Base-by-base conservation (phyloP, 2,797 vertebrate species). In the Paedocypris micromegethes region DNA sequence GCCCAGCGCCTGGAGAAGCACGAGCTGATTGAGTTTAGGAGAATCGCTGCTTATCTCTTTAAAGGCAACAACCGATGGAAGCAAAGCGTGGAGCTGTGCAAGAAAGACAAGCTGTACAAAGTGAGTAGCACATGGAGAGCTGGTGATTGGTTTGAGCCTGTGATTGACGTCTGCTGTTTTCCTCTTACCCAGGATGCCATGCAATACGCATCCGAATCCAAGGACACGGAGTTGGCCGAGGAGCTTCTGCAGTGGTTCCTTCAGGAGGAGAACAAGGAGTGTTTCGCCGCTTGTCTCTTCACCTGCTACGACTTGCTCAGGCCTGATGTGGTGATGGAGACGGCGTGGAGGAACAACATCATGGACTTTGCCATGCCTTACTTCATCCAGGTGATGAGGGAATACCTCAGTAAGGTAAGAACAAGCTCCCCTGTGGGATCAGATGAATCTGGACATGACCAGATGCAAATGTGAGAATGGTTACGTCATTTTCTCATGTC, bases 301-400 rank as follows among this genome's bases (percentile, higher is more conserved):
- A 95, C 94, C 67, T 98, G 96, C 83, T 98, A 98, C 0, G 96
- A 98, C 83, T 91, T 98, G 75, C 87, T 98, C 84, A 91, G 96
- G 83, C 95, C 96, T 0, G 96, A 98, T 57, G 96, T 98, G 67
- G 96, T 98, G 77, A 85, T 98, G 81, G 96, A 98, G 89, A 97
- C 95, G 0, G 94, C 96, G 3, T 99, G 96, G 96, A 91, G 95
- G 84, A 95, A 99, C 90, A 98, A 98, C 87, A 93, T 99, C 86
- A 98, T 99, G 94, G 96, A 99, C 86, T 99, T 98, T 85, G 94
- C 96, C 86, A 99, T 99, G 96, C 96, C 96, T 37, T 98, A 98
- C 85, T 98, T 98, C 82, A 98, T 98, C 87, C 96, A 98, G 88
- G 96, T 99, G 88, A 97, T 96, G 96, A 95, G 97, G 86, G 95